These are phyloP conservation scores for Formica exsecta DNA, from an alignment of 1,140 invertebrate species.

Conservation along the genomic window DNA sequence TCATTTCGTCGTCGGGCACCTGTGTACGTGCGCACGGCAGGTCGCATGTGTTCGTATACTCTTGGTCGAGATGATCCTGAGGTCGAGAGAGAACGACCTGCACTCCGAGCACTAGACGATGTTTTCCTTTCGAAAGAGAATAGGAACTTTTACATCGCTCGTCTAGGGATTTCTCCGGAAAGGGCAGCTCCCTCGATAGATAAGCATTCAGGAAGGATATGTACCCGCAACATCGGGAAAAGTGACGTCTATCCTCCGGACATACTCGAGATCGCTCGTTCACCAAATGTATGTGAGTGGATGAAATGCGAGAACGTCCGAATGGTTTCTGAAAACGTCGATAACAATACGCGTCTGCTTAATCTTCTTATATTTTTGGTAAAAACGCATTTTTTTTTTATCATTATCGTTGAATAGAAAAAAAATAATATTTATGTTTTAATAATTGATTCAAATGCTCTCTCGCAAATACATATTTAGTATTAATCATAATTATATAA, in stretches of 20 bases:
- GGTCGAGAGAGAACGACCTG: slow-evolving; percentile 8
- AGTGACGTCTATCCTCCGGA: slow-evolving; percentile 49
- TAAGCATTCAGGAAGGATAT: slow-evolving; percentile 33
- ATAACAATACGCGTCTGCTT: slow-evolving; percentile 3
- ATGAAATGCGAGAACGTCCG: slow-evolving; percentile 18
- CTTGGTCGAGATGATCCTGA: slow-evolving; percentile 41
- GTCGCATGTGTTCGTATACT: slow-evolving; percentile 38
- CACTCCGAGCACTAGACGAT: slow-evolving; percentile 46
- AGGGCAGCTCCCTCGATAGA: slow-evolving; percentile 1
- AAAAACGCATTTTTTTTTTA: no score
- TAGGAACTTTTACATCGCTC: slow-evolving; percentile 63
- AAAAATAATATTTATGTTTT: neutral
- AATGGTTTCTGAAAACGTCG: neutral
- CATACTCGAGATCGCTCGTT: slow-evolving; percentile 21
- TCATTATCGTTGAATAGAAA: neutral
- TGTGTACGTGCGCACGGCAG: slow-evolving; percentile 14
- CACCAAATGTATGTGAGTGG: slow-evolving; percentile 50
- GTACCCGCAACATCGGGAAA: slow-evolving; percentile 15
- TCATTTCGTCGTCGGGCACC: slow-evolving; percentile 21
- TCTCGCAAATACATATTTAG: neutral
- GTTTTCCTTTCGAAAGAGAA: slow-evolving; percentile 67
- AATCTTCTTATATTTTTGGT: neutral
- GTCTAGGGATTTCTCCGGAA: slow-evolving; percentile 58
- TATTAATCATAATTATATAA: neutral
- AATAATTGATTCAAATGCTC: neutral